Base-by-base conservation (phyloP, 2,797 vertebrate species). In the Ceryle rudis region DNA sequence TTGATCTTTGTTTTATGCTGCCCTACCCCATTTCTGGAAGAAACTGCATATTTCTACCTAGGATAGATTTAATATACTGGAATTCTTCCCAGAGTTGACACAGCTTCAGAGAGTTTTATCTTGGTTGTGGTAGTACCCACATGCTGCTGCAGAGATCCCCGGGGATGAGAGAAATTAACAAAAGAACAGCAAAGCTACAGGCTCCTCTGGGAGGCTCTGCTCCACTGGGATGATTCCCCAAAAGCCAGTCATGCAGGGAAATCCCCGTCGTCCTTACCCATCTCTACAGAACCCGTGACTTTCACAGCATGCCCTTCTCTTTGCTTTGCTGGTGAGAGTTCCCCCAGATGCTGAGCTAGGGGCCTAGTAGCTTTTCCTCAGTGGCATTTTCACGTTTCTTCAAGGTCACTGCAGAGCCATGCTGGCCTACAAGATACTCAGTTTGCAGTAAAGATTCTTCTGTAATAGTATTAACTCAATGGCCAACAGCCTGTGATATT, bases 51-150 rank as follows among this genome's bases (percentile, higher is more conserved):
- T 89, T 94, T 94, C 81, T 93, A 70, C 78, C 28, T 35, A 88
- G 89, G 69, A 54, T 74, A 82, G 57, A 86, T 86, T 89, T 94
- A 61, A 51, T 47, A 17, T 29, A 46, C 72, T 97, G 95, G 93
- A 96, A 92, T 93, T 93, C 78, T 90, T 94, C 95, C 92, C 89
- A 77, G 94, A 84, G 58, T 33, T 96, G 90, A 93, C 91, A 81
- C 29, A 88, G 73, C 90, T 91, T 96, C 95, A 95, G 5, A 90
- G 73, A 39, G 17, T 77, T 95, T 95, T 80, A 42, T 87, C 82
- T 92, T 92, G 82, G 86, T 85, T 84, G 37, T 79, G 85, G 37
- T 70, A 86, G 71, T 92, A 87, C 71, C 90, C 80, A 65, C 61
- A 65, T 39, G 81, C 71, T 94, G 81, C 71, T 95, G 81, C 83